Base-by-base conservation (phyloP, 2,797 vertebrate genomes). In the Paedocypris micromegethes region DNA sequence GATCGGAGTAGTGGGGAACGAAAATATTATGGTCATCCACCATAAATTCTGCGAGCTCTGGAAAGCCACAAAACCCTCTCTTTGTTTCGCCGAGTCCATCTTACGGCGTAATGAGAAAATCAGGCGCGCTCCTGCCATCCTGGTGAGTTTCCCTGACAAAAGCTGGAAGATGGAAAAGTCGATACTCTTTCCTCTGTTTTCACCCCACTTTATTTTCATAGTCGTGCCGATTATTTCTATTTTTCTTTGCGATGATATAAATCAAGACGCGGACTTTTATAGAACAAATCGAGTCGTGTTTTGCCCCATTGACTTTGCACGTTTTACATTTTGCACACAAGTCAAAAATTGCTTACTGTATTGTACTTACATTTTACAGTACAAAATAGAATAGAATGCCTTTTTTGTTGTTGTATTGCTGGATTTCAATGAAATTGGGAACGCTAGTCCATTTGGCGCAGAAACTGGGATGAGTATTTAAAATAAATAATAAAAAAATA, bases 41-140 rank as follows among this genome's bases (percentile, higher is more conserved):
- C 80, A 77, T 83, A 75, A 72, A 75, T 76, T 78, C 70, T 79
- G 59, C 72, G 77, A 6, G 71, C 79, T 74, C 71, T 78, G 70
- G 58, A 77, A 79, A 75, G 51, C 67, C 66, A 77, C 74, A 78
- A 76, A 82, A 50, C 53, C 57, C 63, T 41, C 55, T 83, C 66
- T 82, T 79, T 80, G 75, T 82, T 80, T 56, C 68, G 59, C 37
- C 37, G 72, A 73, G 78, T 64, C 67, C 74, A 78, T 84, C 75
- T 80, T 75, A 74, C 74, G 72, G 6, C 47, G 66, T 76, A 81
- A 88, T 79, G 82, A 81, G 79, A 84, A 83, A 84, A 74, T 75
- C 79, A 75, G 70, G 63, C 47, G 56, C 66, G 44, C 57, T 9
- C 63, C 37, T 70, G 71, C 72, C 82, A 84, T 78, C 45, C 72